Conservation (phyloP, 2,113 vertebrate genomes). For the Cnemophilus loriae region DNA sequence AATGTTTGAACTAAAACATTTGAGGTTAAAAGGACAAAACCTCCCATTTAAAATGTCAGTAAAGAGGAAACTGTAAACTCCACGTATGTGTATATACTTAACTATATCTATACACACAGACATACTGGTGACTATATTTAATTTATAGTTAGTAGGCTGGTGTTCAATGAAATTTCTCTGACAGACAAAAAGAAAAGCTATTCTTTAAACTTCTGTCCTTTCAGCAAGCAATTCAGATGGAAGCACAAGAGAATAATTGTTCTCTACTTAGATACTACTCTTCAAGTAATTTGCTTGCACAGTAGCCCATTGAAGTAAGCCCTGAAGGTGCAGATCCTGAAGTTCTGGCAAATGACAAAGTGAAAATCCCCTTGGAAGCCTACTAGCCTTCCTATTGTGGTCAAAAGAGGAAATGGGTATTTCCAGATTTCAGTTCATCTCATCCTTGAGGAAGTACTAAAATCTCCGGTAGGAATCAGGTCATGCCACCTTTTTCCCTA, state of each 20-base stretch:
- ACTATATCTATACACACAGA: background rate
- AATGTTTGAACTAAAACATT: background rate
- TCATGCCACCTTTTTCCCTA: background rate
- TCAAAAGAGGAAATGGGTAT: background rate
- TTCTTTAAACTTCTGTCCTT: background rate
- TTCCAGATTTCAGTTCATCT: background rate
- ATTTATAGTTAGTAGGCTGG: background rate
- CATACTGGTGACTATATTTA: background rate
- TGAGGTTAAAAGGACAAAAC: background rate
- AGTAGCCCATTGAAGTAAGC: background rate
- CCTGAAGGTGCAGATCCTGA: background rate
- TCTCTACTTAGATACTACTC: background rate
- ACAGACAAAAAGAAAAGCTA: background rate
- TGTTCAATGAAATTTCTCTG: background rate
- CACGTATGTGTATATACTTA: background rate
- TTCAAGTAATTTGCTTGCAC: background rate
- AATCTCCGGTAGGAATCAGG: background rate
- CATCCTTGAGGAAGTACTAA: background rate
- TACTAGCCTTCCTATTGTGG: background rate
- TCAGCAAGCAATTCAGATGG: background rate
- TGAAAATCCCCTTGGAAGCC: background rate
- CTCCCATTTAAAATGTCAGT: background rate
- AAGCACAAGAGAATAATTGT: background rate
- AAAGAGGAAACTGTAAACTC: background rate
- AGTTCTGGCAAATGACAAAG: background rate